phyloP scores from a whole-genome alignment of 2,113 vertebrate species.

The Equus przewalskii region DNA sequence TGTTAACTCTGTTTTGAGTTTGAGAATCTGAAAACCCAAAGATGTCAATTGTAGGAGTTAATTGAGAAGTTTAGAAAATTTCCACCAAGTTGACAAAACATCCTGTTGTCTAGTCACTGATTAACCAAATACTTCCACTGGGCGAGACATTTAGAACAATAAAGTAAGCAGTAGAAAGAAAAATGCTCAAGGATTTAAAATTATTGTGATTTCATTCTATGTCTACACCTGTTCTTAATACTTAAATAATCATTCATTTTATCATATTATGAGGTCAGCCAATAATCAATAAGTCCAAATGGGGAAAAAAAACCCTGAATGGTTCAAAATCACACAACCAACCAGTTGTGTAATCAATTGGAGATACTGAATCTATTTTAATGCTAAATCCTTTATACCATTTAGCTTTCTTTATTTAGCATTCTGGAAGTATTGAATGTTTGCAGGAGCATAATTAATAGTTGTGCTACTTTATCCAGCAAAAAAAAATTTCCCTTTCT shows the following conservation, averaged over 20 bases:
- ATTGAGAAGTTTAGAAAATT: conserved; percentile 73
- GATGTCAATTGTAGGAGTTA: conserved; percentile 68
- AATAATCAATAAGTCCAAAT: not conserved
- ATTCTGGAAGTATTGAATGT: not conserved
- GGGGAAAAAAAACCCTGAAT: not conserved
- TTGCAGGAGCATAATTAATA: conserved; percentile 38
- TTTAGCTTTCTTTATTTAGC: conserved; percentile 33
- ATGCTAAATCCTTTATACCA: not conserved
- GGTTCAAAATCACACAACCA: not conserved
- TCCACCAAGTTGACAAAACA: conserved; percentile 70
- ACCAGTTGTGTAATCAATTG: not conserved
- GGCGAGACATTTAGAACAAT: not conserved
- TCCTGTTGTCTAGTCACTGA: conserved; percentile 61
- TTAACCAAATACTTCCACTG: conserved; percentile 49
- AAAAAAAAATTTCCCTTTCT: not conserved
- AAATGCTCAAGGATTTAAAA: conserved; percentile 45
- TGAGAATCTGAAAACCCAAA: conserved; percentile 64
- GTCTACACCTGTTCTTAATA: not conserved
- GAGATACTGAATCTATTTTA: conserved; percentile 31
- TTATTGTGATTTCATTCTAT: not conserved
- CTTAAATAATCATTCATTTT: not conserved
- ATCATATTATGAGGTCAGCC: not conserved
- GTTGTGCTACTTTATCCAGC: not conserved
- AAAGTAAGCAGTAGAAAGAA: conserved; percentile 30
- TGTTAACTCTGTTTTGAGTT: conserved; percentile 63